Percentiles rank a stretch among this genome's conserved stretches.
Evolutionary conservation across 2,113 vertebrate species (phyloP).

Genomic region (Alectura lathami): DNA sequence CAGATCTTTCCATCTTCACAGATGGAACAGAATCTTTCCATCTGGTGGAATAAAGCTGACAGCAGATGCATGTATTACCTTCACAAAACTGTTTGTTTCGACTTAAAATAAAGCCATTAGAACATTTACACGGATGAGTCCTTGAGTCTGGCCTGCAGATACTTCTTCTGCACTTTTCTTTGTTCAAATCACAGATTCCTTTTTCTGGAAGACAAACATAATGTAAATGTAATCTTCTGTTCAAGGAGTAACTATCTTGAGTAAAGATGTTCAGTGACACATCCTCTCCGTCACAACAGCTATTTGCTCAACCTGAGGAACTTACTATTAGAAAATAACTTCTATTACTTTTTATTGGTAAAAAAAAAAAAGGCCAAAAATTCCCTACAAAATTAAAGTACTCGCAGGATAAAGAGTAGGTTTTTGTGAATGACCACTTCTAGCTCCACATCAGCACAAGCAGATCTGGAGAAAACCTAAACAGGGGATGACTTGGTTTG

Average conservation of each 20-base stretch:
- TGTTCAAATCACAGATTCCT: slow-evolving; percentile 69
- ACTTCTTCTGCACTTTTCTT: slow-evolving; percentile 67
- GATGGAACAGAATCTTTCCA: background rate
- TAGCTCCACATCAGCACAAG: background rate
- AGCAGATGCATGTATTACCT: slow-evolving; percentile 73
- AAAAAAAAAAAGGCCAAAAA: background rate
- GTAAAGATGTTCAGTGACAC: background rate
- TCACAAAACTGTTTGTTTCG: slow-evolving; percentile 83
- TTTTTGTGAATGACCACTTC: accelerated
- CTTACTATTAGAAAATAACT: background rate
- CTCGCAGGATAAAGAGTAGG: background rate
- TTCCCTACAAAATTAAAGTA: background rate
- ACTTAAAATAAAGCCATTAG: slow-evolving; percentile 82
- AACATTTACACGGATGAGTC: slow-evolving; percentile 78
- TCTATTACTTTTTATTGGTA: background rate
- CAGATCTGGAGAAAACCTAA: background rate
- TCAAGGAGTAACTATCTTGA: background rate
- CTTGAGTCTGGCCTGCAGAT: slow-evolving; percentile 70
- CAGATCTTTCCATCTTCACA: too few relatives aligned
- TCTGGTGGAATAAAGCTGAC: background rate
- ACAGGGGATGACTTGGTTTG: background rate
- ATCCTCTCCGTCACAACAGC: background rate
- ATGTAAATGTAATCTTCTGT: background rate
- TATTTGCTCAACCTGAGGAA: background rate
- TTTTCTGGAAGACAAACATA: slow-evolving; percentile 59